phyloP scores from a whole-genome alignment of 2,888 invertebrate genomes.

The Agapostemon virescens region DNA sequence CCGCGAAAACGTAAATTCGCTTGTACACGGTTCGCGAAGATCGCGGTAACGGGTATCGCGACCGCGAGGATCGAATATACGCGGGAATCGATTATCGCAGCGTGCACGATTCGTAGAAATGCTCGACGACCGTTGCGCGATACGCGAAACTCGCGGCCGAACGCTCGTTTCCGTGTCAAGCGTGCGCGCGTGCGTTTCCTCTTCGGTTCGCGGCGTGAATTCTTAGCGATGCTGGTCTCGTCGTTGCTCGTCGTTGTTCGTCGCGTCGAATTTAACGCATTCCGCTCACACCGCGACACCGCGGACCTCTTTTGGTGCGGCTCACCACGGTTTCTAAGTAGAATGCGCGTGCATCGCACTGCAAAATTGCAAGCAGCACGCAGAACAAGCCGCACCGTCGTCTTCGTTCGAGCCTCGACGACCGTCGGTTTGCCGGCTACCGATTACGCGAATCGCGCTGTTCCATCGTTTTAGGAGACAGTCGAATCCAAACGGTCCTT shows the following conservation, averaged over 20 bases:
- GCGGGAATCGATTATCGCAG: background rate
- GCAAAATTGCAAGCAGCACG: slow-evolving; percentile 36
- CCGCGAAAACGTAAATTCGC: background rate
- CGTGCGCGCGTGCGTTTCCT: slow-evolving; percentile 1
- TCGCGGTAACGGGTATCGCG: background rate
- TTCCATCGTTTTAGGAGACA: no score
- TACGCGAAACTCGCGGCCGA: slow-evolving; percentile 3
- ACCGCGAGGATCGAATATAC: background rate
- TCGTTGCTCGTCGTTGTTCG: background rate
- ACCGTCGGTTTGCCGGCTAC: background rate
- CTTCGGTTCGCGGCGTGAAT: slow-evolving; percentile 16
- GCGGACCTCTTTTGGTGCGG: slow-evolving; percentile 60
- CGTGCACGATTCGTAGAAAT: background rate
- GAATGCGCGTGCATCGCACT: slow-evolving; percentile 71
- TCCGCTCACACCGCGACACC: slow-evolving; percentile 46
- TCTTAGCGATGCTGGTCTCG: slow-evolving; percentile 26
- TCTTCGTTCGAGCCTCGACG: background rate
- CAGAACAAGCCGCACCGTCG: background rate
- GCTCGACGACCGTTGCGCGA: background rate
- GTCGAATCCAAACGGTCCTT: no score
- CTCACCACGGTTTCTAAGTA: slow-evolving; percentile 61
- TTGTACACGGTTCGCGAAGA: background rate
- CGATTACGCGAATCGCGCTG: background rate
- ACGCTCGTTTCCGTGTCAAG: slow-evolving; percentile 25
- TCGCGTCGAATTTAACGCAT: slow-evolving; percentile 57